Evolutionary conservation across 2,113 vertebrate genomes (phyloP).

Genomic region (Callocephalon fimbriatum): DNA sequence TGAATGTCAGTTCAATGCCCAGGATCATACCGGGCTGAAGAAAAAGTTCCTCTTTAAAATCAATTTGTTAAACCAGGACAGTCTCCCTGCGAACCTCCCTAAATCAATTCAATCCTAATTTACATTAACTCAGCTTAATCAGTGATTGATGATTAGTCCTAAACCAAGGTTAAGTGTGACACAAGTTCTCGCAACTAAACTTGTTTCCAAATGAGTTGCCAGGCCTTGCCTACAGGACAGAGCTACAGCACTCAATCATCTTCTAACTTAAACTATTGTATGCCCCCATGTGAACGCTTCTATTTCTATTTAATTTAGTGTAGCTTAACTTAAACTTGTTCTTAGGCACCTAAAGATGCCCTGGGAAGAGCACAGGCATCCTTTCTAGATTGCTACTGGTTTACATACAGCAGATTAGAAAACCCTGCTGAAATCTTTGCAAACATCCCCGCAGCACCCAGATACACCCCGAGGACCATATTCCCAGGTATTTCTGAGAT

Average conservation of each 20-base stretch:
- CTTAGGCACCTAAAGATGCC: background rate
- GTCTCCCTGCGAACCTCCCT: background rate
- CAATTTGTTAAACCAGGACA: background rate
- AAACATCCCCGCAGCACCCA: background rate
- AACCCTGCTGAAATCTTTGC: background rate
- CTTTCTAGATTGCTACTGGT: background rate
- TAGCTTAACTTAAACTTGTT: background rate
- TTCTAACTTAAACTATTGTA: background rate
- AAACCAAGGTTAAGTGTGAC: conserved; percentile 34
- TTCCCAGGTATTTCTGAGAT: accelerated
- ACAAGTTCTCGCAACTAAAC: background rate
- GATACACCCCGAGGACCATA: accelerated
- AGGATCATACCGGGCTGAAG: background rate
- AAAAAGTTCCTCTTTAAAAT: conserved; percentile 11
- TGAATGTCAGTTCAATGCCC: background rate
- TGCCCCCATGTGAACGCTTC: background rate
- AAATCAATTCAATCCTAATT: conserved; percentile 44
- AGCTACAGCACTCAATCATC: background rate
- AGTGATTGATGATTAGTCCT: conserved; percentile 12
- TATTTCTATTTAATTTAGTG: background rate
- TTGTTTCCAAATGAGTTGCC: background rate
- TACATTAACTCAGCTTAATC: conserved; percentile 29
- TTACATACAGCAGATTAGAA: background rate
- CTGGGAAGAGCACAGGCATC: background rate
- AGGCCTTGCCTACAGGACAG: background rate